Conservation (phyloP, 2,888 invertebrate genomes). For the Macropis europaea region DNA sequence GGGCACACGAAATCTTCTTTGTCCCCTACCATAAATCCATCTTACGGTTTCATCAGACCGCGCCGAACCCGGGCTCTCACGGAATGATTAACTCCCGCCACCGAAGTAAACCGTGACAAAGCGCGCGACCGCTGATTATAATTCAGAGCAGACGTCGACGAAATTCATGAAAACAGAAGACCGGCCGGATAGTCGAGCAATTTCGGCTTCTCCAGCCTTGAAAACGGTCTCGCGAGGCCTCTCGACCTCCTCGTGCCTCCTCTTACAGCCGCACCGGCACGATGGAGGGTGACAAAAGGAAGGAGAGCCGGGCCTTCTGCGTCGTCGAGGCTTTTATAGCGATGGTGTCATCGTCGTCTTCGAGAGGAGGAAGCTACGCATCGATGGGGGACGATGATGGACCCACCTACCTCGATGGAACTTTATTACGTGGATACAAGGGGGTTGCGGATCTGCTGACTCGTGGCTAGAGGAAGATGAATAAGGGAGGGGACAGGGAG, state of each 20-base stretch:
- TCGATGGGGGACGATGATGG: conserved; percentile 41
- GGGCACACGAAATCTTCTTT: conserved; percentile 10
- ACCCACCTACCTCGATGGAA: conserved; percentile 50
- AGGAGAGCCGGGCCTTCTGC: conserved; percentile 30
- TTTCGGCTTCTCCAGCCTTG: conserved; percentile 52
- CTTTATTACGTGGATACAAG: conserved; percentile 63
- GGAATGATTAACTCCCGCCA: conserved; percentile 52
- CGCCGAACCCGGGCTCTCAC: conserved; percentile 32
- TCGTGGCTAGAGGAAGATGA: conserved; percentile 49
- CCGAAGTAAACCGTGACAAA: conserved; percentile 58
- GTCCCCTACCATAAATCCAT: conserved; percentile 28
- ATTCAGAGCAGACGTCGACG: conserved; percentile 60
- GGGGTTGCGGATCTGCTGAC: conserved; percentile 59
- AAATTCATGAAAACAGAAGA: conserved; percentile 62
- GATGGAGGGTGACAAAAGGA: conserved; percentile 62
- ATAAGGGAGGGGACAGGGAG: conserved; percentile 40
- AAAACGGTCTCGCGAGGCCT: conserved; percentile 66
- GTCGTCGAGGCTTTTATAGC: conserved; percentile 39
- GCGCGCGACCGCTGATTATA: conserved; percentile 56
- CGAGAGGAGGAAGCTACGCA: conserved; percentile 28
- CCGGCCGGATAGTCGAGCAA: conserved; percentile 50
- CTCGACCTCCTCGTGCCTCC: conserved; percentile 33
- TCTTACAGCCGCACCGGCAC: too few species aligned
- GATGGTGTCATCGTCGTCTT: conserved; percentile 39
- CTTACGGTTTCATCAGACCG: conserved; percentile 48